Evolutionary conservation across 92 coral and sea anemone genomes (phyloP), one percentile per base, ranked within the genome.

Genomic region (Actinernus sp.): DNA sequence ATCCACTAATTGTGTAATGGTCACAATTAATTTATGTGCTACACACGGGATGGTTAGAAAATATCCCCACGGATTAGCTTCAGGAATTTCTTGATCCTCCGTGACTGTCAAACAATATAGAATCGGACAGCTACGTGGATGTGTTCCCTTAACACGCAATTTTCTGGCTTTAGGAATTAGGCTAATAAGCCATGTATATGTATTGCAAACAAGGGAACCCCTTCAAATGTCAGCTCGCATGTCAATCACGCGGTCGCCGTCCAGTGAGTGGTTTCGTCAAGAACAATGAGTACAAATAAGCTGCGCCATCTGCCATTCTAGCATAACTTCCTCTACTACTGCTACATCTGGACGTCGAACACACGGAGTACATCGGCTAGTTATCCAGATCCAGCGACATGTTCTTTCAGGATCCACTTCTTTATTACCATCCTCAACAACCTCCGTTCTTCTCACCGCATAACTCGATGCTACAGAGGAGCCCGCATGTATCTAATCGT

Each of bases 1-100:
- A 90, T 79, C 83, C 71, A 74, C 86, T 90, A 90, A 90, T 90
- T 90, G 97, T 68, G 73, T 90, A 90, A 90, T 77, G 89, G 78
- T 71, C 78, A 80, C 87, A 82, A 83, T 90, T 80, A 83, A 81
- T 81, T 85, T 71, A 63, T 65, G 74, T 53, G 9, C 67, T 20
- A 20, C 25, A 18, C 58, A 54, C 24, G 56, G 25, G 44, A 22
- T 1, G 66, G 58, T 23, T 45, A 31, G n/a, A 17, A 70, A 40
- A 36, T 59, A 57, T 70, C 78, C 43, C 8, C 21, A 44, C 16
- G 78, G 78, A 70, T 70, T 70, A 70, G 21, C 46, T 8, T 7
- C 40, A 29, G 32, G 65, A 43, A 55, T 59, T 51, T 26, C 59
- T 48, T 25, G 19, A 41, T 57, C 63, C 52, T 4, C 66, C 16